A percentile compares a stretch with the other conserved stretches of the same genome.
Conservation (phyloP, 2,797 vertebrate species). For the Selene dorsalis region DNA sequence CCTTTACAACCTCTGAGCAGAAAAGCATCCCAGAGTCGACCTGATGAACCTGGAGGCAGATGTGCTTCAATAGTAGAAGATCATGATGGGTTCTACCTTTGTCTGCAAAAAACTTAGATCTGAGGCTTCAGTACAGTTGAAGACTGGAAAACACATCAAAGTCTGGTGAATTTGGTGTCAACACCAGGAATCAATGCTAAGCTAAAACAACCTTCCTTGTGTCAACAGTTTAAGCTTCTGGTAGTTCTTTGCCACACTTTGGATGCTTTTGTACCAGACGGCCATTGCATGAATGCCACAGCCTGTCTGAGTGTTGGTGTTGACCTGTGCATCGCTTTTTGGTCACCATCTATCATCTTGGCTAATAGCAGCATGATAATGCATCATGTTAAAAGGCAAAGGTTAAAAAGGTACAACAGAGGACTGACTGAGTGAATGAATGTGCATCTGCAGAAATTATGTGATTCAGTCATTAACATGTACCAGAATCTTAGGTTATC, state of each 20-base stretch:
- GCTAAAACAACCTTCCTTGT: background rate
- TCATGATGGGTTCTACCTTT: background rate
- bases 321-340: background rate
- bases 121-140: background rate
- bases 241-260: background rate
- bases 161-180: background rate
- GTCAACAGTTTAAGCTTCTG: background rate
- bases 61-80: background rate
- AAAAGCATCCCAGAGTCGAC: background rate
- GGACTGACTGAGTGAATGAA: background rate
- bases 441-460: background rate
- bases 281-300: background rate
- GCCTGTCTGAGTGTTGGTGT: background rate
- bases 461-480: background rate
- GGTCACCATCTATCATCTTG: background rate
- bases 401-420: background rate
- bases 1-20: background rate
- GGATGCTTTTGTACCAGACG: background rate
- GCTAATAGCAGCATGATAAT: background rate
- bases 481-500: background rate
- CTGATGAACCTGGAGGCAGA: background rate
- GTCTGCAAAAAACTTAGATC: background rate
- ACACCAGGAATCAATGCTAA: background rate
- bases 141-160: background rate
- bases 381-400: background rate